Base-by-base conservation (phyloP, 37 sponge, comb jelly and placozoan species). In the Hexactinellida sp. region DNA sequence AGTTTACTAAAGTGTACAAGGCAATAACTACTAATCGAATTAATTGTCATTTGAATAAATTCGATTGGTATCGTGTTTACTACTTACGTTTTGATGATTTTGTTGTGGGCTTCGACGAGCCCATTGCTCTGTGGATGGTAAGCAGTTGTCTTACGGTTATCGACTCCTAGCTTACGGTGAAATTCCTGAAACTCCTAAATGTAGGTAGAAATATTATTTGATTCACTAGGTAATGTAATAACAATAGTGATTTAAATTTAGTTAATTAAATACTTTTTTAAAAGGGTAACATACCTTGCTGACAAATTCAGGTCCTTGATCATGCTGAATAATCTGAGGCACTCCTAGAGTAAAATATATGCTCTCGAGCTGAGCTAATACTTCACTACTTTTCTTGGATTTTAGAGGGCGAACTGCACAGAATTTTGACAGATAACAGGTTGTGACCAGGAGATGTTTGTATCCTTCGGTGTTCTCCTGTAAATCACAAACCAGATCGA, bases 381-480 rank as follows among this genome's bases (percentile, higher is more conserved):
- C 52, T 16, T 63, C 76, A 7, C 76, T 63, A 63, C 76, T 63
- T 23, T 3, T 63, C 76, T 63, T 63, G 21, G 76, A 21, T 63
- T 63, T 63, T 23, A 63, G 13, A 21, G 76, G 76, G 28, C 76
- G 76, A 25, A 63, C 76, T 63, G 76, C 32, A 63, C 76, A 63
- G 76, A 63, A 63, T 63, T 63, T 63, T 7, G 76, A 63, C 30
- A 63, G 34, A n/a, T 63, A 63, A 63, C 76, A 63, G 13, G 30
- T 63, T 63, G 76, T 63, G 21, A 63, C 76, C 21, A 63, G 34
- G 34, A 63, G 25, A 63, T 63, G 76, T 63, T 63, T 63, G 34
- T 63, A 63, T n/a, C 76, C 76, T 63, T 63, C 76, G 3, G 76
- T 63, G 13, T 63, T 63, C 76, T 63, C 76, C 76, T 63, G 76